Percentiles rank a stretch among this genome's conserved stretches.
These are phyloP conservation scores for Echeneis naucrates DNA, from an alignment of 2,797 vertebrate genomes.

Conservation along the genomic window DNA sequence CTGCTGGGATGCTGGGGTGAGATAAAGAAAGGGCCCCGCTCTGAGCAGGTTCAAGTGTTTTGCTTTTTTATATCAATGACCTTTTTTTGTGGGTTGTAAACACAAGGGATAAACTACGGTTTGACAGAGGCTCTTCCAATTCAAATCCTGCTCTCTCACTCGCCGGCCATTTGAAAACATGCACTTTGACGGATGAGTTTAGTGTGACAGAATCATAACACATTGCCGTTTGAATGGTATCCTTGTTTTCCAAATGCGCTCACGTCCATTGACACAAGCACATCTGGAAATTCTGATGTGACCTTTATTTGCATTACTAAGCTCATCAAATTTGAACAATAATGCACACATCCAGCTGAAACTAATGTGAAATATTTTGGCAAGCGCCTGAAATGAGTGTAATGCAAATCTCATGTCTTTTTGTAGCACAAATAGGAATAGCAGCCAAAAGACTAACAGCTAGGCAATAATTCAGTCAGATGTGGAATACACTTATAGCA, in stretches of 20 bases:
- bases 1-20: constrained; percentile 78
- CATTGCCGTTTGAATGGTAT: constrained; percentile 69
- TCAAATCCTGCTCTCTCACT: constrained; percentile 62
- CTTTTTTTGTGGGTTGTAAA: constrained; percentile 81
- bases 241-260: constrained; percentile 77
- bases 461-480: constrained; percentile 80
- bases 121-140: constrained; percentile 79
- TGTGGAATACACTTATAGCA: constrained; percentile 71
- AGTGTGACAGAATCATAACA: constrained; percentile 71
- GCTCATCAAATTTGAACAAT: constrained; percentile 85
- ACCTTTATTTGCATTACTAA: constrained; percentile 87
- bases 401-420: constrained; percentile 85
- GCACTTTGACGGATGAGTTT: constrained; percentile 76
- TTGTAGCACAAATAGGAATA: constrained; percentile 77
- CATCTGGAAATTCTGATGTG: constrained; percentile 87
- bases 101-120: constrained; percentile 78
- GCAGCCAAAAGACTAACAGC: constrained; percentile 77
- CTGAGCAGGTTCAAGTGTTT: constrained; percentile 83
- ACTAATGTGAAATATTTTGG: constrained; percentile 84
- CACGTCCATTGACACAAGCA: constrained; percentile 71
- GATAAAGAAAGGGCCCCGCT: constrained; percentile 82
- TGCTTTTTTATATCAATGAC: constrained; percentile 82
- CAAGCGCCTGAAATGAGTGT: constrained; percentile 76
- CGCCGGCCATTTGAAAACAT: constrained; percentile 67
- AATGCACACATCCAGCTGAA: constrained; percentile 85